phyloP scores from a whole-genome alignment of 2,888 invertebrate genomes.

The Toxonevra muliebris region DNA sequence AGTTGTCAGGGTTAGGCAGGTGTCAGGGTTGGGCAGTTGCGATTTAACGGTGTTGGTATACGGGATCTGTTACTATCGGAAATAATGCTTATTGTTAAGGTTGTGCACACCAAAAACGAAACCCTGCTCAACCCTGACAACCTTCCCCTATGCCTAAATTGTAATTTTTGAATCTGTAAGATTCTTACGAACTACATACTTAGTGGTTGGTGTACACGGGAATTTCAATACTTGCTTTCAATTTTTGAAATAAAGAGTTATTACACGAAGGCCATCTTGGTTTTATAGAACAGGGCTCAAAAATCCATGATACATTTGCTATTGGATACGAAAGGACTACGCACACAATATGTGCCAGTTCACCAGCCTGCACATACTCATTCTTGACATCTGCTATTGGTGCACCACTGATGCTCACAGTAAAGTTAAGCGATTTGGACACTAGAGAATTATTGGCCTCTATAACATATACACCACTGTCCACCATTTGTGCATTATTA shows the following conservation, averaged over 20 bases:
- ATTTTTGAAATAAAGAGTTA: constrained; percentile 41
- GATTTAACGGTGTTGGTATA: too few species aligned
- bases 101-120: too few species aligned
- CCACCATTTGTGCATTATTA: constrained; percentile 65
- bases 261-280: constrained; percentile 61
- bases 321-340: constrained; percentile 68
- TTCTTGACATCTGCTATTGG: constrained; percentile 65
- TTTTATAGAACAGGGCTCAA: constrained; percentile 64
- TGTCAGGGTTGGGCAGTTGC: too few species aligned
- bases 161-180: too few species aligned
- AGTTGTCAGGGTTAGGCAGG: too few species aligned
- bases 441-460: constrained; percentile 66
- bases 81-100: too few species aligned
- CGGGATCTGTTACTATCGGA: too few species aligned
- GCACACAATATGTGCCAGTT: constrained; percentile 66
- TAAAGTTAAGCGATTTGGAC: constrained; percentile 65
- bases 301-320: constrained; percentile 70
- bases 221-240: constrained; percentile 55
- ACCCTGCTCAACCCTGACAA: too few species aligned
- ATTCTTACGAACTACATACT: too few species aligned
- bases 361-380: constrained; percentile 65
- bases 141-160: too few species aligned
- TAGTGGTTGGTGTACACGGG: too few species aligned
- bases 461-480: constrained; percentile 71
- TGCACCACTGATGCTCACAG: constrained; percentile 68